A percentile compares a stretch with the other conserved stretches of the same genome.
Evolutionary conservation across 1,140 invertebrate genomes (phyloP).

Genomic region (Heterodera carotae): DNA sequence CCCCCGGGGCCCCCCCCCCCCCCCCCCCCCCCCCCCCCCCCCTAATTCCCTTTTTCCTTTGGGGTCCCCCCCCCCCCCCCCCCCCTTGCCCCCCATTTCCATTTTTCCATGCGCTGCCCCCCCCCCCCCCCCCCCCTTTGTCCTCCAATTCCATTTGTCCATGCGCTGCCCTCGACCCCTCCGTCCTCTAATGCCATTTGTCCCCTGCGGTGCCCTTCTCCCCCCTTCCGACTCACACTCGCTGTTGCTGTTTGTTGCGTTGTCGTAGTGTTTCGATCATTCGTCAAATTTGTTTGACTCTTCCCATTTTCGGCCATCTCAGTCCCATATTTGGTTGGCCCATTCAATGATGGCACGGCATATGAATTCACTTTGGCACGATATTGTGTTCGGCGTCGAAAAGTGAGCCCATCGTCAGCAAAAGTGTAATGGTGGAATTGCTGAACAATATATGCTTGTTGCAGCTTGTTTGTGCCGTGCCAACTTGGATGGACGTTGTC

Average conservation of each 20-base stretch:
- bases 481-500: not conserved
- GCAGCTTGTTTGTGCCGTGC: not conserved
- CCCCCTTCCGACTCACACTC: not conserved
- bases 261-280: no score
- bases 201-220: not conserved
- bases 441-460: not conserved
- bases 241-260: not conserved
- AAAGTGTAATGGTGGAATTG: constrained; percentile 7
- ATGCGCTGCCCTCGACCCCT: not conserved
- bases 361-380: constrained; percentile 5
- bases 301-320: not conserved
- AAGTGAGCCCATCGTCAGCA: constrained; percentile 8
- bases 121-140: no score
- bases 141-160: constrained; percentile 1
- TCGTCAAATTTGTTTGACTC: constrained; percentile 13
- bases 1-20: no score
- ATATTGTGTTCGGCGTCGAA: constrained; percentile 3
- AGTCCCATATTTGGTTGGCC: not conserved
- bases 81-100: no score
- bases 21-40: no score
- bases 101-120: no score
- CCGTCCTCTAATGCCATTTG: not conserved
- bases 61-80: no score
- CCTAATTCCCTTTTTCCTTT: no score
- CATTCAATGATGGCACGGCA: constrained; percentile 2